Base-by-base conservation (phyloP, 2,113 vertebrate genomes). In the Cryptotis parvus region DNA sequence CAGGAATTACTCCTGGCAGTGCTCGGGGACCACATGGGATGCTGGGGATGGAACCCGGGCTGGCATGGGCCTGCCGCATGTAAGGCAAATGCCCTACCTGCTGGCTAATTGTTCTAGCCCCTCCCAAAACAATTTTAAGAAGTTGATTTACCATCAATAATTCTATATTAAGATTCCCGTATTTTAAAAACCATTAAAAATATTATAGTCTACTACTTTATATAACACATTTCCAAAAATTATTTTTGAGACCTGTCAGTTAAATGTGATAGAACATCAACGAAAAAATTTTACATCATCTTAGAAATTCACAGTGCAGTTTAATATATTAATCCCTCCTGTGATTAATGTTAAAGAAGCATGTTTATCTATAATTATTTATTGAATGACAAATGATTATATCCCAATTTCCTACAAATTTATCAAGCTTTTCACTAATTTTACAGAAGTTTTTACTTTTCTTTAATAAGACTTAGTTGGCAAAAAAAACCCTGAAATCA, bases 181-280 rank as follows among this genome's bases (percentile, higher is more conserved):
- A 49, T 93, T 91, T 41, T 33, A 88, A 96, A 74, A 82, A 41
- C 55, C 29, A 75, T 84, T 65, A 20, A 18, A 86, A 77, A 87
- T 92, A 39, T 79, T 37, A 41, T 63, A 72, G 75, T 89, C 29
- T 41, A 76, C 33, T 55, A 74, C 92, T 82, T 91, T 72, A 22
- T 24, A 39, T 43, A 94, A 91, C 68, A 2, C 22, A 75, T 69
- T 85, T 87, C 26, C 63, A 68, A 29, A 73, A 74, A 93, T 49
- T 3, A 84, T 26, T 79, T 94, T 91, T 43, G 92, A n/a, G 73
- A 70, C 27, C 14, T 74, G 22, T 52, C 72, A 43, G 12, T 65
- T 24, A 90, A 35, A 26, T 80, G 16, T 77, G 2, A 87, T 55
- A 82, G 33, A 74, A 84, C 94, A 91, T 89, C 22, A 81, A 45